Percentiles rank a stretch among this genome's conserved stretches.
Evolutionary conservation across 2,888 invertebrate genomes (phyloP).

Genomic region (Poecilobothrus nobilitatus): DNA sequence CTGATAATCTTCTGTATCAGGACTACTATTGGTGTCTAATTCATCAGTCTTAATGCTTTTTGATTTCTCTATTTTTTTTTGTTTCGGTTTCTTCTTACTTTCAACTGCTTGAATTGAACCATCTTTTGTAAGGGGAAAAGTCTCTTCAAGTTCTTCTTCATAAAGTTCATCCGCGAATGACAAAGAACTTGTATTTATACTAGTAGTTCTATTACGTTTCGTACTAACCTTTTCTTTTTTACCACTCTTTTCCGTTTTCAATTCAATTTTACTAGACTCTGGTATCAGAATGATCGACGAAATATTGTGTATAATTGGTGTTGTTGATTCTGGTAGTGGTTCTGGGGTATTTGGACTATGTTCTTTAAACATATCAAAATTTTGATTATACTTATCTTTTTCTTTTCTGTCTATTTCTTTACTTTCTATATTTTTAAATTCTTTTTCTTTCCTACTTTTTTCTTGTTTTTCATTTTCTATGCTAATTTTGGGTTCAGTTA

Average conservation of each 20-base stretch:
- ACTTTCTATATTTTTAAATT: not conserved
- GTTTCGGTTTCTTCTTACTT: not conserved
- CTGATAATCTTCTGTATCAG: conserved; percentile 42
- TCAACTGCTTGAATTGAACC: not conserved
- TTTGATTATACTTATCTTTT: not conserved
- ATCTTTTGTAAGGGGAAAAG: conserved; percentile 7
- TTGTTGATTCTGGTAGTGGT: not conserved
- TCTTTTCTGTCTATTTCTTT: not conserved
- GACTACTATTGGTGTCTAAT: conserved; percentile 26
- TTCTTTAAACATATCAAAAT: not conserved
- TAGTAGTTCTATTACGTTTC: not conserved
- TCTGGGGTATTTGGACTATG: not conserved
- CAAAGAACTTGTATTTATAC: not conserved
- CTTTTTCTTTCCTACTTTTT: not conserved
- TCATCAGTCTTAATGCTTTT: not conserved
- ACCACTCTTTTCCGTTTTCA: not conserved
- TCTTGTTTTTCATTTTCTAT: not conserved
- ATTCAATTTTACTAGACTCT: not conserved
- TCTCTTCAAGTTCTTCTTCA: not conserved
- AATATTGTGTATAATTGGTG: not conserved
- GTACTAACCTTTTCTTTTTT: not conserved
- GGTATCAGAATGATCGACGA: not conserved
- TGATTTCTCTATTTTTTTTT: not conserved
- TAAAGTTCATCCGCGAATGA: conserved; percentile 4
- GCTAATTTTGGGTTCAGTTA: not conserved